phyloP scores from a whole-genome alignment of 2,888 invertebrate genomes.

The Horisme vitalbata region DNA sequence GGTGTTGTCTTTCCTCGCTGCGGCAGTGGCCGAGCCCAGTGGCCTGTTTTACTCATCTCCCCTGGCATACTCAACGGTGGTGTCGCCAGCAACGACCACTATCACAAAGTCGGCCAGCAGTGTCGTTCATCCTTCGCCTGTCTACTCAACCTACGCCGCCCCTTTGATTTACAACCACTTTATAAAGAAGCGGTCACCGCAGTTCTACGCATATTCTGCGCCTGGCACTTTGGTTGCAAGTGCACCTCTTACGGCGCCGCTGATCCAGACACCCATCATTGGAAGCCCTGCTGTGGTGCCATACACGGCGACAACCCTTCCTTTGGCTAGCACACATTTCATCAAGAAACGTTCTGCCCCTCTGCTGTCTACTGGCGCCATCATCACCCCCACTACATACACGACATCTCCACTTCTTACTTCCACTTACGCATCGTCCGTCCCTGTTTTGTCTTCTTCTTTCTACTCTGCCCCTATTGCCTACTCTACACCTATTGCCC shows the following conservation, averaged over 20 bases:
- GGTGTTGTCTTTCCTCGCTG: constrained; percentile 84
- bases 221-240: constrained; percentile 37
- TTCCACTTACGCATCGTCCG: constrained; percentile 46
- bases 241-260: constrained; percentile 25
- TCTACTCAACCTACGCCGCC: constrained; percentile 44
- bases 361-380: constrained; percentile 21
- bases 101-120: constrained; percentile 68
- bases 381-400: constrained; percentile 41
- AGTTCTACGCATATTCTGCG: constrained; percentile 32
- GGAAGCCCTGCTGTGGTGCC: constrained; percentile 16
- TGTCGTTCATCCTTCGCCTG: constrained; percentile 69
- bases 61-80: constrained; percentile 44
- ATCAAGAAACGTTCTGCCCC: constrained; percentile 44
- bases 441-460: constrained; percentile 39
- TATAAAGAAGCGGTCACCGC: constrained; percentile 53
- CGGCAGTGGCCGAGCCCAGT: constrained; percentile 73
- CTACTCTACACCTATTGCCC: constrained; percentile 49
- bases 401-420: constrained; percentile 46
- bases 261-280: constrained; percentile 28
- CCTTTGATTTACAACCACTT: constrained; percentile 53
- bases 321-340: constrained; percentile 39
- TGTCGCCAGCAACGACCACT: constrained; percentile 59
- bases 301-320: constrained; percentile 22
- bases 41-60: constrained; percentile 38
- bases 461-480: constrained; percentile 48